phyloP scores from a whole-genome alignment of 2,888 invertebrate species.

The Oligia fasciuncula region DNA sequence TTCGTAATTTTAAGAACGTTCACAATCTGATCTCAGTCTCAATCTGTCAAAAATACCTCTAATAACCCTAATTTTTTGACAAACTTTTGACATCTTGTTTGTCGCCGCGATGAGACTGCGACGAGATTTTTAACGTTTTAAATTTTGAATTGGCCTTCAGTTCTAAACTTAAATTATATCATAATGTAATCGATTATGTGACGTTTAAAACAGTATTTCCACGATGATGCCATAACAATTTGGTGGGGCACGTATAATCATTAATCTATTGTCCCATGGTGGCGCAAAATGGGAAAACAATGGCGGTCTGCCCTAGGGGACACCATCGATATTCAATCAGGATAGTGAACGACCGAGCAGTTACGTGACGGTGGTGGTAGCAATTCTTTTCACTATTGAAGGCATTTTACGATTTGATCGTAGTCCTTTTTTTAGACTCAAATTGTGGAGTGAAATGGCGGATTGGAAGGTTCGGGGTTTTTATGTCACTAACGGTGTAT shows the following conservation, averaged over 20 bases:
- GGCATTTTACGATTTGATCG: conserved; percentile 58
- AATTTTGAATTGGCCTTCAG: background rate
- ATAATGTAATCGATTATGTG: conserved; percentile 2
- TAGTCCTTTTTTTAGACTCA: conserved; percentile 34
- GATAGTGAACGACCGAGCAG: conserved; percentile 65
- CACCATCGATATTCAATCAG: conserved; percentile 67
- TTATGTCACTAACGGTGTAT: background rate
- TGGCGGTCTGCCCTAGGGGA: conserved; percentile 61
- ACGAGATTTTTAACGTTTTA: background rate
- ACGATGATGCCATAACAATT: conserved; percentile 57
- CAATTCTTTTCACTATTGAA: conserved; percentile 63
- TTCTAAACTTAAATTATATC: background rate
- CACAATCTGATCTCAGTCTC: background rate
- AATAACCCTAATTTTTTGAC: too few relatives aligned
- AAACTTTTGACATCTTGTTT: background rate
- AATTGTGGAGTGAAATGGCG: conserved; percentile 36
- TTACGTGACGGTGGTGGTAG: conserved; percentile 51
- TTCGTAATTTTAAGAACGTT: background rate
- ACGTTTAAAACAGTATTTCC: conserved; percentile 46
- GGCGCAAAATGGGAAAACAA: conserved; percentile 65
- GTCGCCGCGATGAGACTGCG: background rate
- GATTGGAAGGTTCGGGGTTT: background rate
- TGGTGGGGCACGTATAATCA: conserved; percentile 55
- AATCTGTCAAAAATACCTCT: background rate
- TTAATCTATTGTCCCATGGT: conserved; percentile 65